Evolutionary conservation across 1,140 invertebrate genomes (phyloP).

Genomic region (Araneus ventricosus): DNA sequence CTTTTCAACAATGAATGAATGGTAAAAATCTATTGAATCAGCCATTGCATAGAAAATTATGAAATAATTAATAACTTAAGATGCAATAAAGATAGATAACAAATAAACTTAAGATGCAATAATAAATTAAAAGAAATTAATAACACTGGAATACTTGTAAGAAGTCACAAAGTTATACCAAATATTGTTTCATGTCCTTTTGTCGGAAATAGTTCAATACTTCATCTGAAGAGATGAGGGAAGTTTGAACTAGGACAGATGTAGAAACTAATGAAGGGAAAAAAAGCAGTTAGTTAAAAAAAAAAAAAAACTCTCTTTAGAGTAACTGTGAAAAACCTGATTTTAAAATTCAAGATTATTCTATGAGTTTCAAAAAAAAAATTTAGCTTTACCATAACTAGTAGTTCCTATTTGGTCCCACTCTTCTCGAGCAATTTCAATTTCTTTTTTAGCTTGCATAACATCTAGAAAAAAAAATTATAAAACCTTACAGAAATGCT

Average conservation of each 20-base stretch:
- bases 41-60: too few species aligned
- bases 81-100: neutral
- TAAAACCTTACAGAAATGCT: neutral
- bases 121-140: neutral
- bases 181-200: slow-evolving; percentile 64
- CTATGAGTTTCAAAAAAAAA: too few species aligned
- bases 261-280: neutral
- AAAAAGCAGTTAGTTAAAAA: neutral
- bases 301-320: neutral
- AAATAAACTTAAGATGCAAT: neutral
- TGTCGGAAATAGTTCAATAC: slow-evolving; percentile 58
- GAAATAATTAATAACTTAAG: too few species aligned
- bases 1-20: too few species aligned
- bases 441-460: slow-evolving; percentile 59
- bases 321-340: too few species aligned
- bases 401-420: slow-evolving; percentile 55
- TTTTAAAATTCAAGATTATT: too few species aligned
- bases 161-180: slow-evolving; percentile 45
- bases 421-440: slow-evolving; percentile 58
- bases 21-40: too few species aligned
- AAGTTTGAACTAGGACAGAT: neutral
- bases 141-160: neutral
- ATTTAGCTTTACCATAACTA: neutral
- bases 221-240: slow-evolving; percentile 55
- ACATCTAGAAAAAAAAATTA: slow-evolving; percentile 52